Conservation (phyloP, 1,140 invertebrate species). For the Nixonia krombeini region DNA sequence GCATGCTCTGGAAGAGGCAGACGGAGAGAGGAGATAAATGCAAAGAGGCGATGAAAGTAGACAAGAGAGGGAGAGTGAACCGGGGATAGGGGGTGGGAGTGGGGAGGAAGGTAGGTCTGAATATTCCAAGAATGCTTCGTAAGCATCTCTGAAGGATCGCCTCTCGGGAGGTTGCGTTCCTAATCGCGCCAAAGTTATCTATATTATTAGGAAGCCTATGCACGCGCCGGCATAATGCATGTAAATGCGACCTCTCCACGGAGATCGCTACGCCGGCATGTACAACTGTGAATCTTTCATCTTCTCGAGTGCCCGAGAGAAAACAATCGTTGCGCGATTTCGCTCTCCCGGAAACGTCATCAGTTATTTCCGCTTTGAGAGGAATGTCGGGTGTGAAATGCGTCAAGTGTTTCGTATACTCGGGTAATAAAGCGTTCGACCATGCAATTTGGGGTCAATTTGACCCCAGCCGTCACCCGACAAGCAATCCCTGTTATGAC, state of each 20-base stretch:
- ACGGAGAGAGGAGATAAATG: constrained; percentile 43
- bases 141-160: constrained; percentile 61
- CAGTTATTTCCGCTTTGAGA: too few relatives aligned
- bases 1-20: constrained; percentile 21
- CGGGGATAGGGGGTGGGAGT: constrained; percentile 16
- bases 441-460: too few relatives aligned
- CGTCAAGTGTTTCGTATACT: too few relatives aligned
- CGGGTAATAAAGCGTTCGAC: too few relatives aligned
- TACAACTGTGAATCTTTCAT: constrained; percentile 39
- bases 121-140: constrained; percentile 59
- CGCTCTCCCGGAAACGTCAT: too few relatives aligned
- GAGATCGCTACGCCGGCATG: constrained; percentile 27
- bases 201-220: constrained; percentile 59
- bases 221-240: constrained; percentile 53
- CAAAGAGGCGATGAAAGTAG: constrained; percentile 48
- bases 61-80: constrained; percentile 38
- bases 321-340: background rate
- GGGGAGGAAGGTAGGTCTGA: constrained; percentile 41
- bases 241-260: constrained; percentile 40
- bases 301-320: constrained; percentile 24
- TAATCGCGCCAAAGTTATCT: constrained; percentile 64
- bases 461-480: too few relatives aligned
- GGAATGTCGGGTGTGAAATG: too few relatives aligned
- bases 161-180: constrained; percentile 57
- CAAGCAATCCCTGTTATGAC: too few relatives aligned